phyloP scores from a whole-genome alignment of 2,888 invertebrate species.

The Drosophila demipolita region DNA sequence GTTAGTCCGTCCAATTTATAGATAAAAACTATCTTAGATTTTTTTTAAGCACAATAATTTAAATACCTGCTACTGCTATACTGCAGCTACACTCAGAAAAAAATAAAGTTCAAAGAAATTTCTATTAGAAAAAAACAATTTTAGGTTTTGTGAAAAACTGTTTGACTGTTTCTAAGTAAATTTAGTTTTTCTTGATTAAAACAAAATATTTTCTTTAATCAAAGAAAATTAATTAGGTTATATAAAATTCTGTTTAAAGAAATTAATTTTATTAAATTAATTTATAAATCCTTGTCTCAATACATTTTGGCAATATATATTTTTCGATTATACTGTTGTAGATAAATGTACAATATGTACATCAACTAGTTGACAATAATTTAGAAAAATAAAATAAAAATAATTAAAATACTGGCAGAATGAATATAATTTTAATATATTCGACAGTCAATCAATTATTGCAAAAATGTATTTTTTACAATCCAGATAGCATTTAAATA shows the following conservation, averaged over 20 bases:
- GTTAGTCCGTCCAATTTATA: constrained; percentile 47
- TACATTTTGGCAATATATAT: neutral
- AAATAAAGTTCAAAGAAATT: neutral
- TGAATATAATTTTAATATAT: neutral
- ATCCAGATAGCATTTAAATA: neutral
- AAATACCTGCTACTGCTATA: neutral
- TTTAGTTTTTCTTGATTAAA: neutral
- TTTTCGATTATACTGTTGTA: neutral
- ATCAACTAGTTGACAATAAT: neutral
- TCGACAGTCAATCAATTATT: neutral
- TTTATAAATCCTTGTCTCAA: neutral
- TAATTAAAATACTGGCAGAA: neutral
- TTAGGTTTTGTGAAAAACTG: neutral
- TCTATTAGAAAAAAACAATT: neutral
- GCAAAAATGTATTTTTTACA: neutral
- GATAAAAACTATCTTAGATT: too few relatives aligned
- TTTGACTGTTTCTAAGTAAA: neutral
- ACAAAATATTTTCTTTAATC: neutral
- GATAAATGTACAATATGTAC: neutral
- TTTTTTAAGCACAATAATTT: neutral
- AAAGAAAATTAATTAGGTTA: neutral
- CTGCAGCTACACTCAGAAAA: neutral
- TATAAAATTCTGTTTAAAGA: neutral
- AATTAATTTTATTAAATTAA: neutral
- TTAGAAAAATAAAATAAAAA: neutral